Conservation (phyloP, 2,113 vertebrate genomes). For the Aleadryas rufinucha region DNA sequence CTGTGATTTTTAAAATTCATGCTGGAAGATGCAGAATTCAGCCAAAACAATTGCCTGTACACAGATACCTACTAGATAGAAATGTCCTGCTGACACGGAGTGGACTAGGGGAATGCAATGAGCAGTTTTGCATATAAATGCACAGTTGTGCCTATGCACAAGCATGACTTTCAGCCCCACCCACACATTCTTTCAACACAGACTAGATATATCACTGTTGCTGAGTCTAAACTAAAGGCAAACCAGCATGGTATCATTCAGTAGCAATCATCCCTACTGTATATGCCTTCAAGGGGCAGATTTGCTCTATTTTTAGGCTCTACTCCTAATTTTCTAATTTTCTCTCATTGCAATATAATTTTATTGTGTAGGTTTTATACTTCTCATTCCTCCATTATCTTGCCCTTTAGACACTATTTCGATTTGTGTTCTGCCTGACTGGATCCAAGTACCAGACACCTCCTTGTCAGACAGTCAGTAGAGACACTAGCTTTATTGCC, state of each 20-base stretch:
- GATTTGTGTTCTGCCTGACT: slow-evolving; percentile 69
- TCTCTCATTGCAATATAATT: slow-evolving; percentile 43
- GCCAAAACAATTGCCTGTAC: neutral
- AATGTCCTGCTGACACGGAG: neutral
- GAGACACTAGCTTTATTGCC: slow-evolving; percentile 72
- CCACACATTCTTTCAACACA: neutral
- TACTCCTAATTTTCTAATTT: slow-evolving; percentile 60
- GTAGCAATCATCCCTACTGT: neutral
- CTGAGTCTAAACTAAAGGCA: neutral
- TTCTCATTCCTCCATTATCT: slow-evolving; percentile 13
- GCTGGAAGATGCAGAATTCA: neutral
- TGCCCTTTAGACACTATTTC: slow-evolving; percentile 69
- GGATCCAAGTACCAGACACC: slow-evolving; percentile 31
- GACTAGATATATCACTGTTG: neutral
- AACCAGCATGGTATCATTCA: neutral
- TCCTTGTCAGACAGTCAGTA: slow-evolving; percentile 62
- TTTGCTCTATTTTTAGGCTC: slow-evolving; percentile 19
- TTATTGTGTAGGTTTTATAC: slow-evolving; percentile 51
- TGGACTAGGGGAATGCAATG: neutral
- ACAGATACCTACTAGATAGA: neutral
- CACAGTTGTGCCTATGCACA: accelerated
- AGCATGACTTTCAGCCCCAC: neutral
- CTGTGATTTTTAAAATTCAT: neutral
- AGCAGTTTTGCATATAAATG: neutral
- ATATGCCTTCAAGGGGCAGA: neutral